Evolutionary conservation across 2,797 vertebrate species (phyloP).

Genomic region (Lophura swinhoii): DNA sequence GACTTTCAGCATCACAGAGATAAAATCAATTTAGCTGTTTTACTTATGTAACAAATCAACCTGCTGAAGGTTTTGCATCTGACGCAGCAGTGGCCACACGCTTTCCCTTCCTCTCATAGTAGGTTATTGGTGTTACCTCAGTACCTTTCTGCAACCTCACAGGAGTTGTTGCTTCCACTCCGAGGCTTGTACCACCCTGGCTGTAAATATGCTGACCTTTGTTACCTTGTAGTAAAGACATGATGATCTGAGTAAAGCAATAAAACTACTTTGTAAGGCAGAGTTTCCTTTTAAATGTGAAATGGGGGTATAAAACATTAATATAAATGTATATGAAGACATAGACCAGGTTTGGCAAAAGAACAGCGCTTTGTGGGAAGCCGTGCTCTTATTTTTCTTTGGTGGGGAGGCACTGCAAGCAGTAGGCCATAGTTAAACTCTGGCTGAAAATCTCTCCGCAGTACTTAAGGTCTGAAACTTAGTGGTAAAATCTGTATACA

Average conservation of each 20-base stretch:
- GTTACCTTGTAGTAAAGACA: not conserved
- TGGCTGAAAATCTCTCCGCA: not conserved
- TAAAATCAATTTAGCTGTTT: not conserved
- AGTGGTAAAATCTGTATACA: not conserved
- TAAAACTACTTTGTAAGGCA: not conserved
- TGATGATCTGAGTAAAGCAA: not conserved
- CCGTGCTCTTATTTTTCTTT: not conserved
- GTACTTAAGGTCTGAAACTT: not conserved
- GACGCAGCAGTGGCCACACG: fast-evolving
- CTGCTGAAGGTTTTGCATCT: not conserved
- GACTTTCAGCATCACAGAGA: not conserved
- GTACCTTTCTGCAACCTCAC: not conserved
- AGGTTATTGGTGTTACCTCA: not conserved
- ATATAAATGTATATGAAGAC: not conserved
- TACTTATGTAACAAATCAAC: not conserved
- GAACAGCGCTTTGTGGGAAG: not conserved
- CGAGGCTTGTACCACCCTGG: fast-evolving
- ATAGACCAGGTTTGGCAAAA: not conserved
- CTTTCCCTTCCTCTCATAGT: not conserved
- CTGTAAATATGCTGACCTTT: not conserved
- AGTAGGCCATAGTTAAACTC: not conserved
- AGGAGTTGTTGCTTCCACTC: not conserved
- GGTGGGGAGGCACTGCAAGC: not conserved
- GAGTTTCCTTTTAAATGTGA: not conserved
- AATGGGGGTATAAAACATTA: not conserved